Conservation (phyloP, 2,888 invertebrate species). For the Drosophila nr. fundita region DNA sequence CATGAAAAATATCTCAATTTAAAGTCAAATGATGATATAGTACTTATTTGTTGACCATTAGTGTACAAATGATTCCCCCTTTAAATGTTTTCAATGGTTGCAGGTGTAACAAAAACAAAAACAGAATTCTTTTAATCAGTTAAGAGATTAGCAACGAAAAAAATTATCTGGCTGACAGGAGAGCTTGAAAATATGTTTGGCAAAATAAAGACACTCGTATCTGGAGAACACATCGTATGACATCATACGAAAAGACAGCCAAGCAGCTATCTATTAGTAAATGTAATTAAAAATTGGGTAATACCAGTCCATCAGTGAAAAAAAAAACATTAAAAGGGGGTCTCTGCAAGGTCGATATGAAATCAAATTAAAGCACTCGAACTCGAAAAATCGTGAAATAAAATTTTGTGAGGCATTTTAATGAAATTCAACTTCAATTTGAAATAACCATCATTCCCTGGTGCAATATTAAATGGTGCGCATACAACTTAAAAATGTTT, state of each 20-base stretch:
- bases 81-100: not conserved
- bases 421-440: constrained; percentile 5
- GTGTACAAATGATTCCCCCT: not conserved
- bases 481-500: constrained; percentile 26
- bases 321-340: not conserved
- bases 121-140: constrained; percentile 19
- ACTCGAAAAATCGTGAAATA: not conserved
- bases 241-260: constrained; percentile 19
- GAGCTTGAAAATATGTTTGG: not conserved
- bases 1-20: not conserved
- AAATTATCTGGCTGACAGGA: constrained; percentile 17
- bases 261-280: constrained; percentile 15
- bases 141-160: constrained; percentile 20
- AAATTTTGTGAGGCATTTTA: constrained; percentile 1
- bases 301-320: constrained; percentile 6
- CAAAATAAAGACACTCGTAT: constrained; percentile 7
- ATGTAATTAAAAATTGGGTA: constrained; percentile 30
- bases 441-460: not conserved
- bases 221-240: constrained; percentile 16
- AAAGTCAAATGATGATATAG: not conserved
- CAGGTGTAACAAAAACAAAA: not conserved
- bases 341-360: constrained; percentile 19
- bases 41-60: not conserved
- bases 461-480: constrained; percentile 9
- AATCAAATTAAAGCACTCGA: constrained; percentile 7